Percentiles rank a stretch among this genome's conserved stretches.
Evolutionary conservation across 2,888 invertebrate species (phyloP).

Genomic region (Panzeria rudis): DNA sequence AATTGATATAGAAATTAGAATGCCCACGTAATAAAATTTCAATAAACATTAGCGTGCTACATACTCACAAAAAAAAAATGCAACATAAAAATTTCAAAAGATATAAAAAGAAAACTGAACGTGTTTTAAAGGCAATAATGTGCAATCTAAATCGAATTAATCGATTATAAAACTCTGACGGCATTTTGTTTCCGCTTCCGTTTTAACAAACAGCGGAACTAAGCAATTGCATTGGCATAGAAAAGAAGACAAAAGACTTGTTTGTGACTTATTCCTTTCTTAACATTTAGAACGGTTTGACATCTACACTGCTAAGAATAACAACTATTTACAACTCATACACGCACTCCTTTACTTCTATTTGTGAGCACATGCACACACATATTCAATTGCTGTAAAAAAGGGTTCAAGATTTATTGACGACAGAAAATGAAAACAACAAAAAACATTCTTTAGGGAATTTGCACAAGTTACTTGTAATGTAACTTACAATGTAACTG

Average conservation of each 20-base stretch:
- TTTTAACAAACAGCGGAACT: slow-evolving; percentile 78
- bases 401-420: slow-evolving; percentile 83
- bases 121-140: slow-evolving; percentile 81
- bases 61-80: slow-evolving; percentile 4
- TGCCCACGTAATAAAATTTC: slow-evolving; percentile 69
- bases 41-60: slow-evolving; percentile 70
- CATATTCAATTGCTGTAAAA: slow-evolving; percentile 63
- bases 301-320: slow-evolving; percentile 54
- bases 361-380: neutral
- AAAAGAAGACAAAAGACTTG: slow-evolving; percentile 56
- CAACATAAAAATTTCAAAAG: slow-evolving; percentile 43
- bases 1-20: slow-evolving; percentile 56
- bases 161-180: slow-evolving; percentile 82
- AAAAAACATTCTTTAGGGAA: slow-evolving; percentile 60
- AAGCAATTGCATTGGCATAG: slow-evolving; percentile 68
- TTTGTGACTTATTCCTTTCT: slow-evolving; percentile 35
- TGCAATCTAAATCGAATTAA: slow-evolving; percentile 84
- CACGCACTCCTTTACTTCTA: neutral
- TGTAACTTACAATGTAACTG: slow-evolving; percentile 52
- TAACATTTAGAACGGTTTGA: slow-evolving; percentile 64
- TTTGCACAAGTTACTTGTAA: slow-evolving; percentile 56
- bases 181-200: slow-evolving; percentile 83
- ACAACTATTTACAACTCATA: slow-evolving; percentile 10
- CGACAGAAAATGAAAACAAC: slow-evolving; percentile 62
- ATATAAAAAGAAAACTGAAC: slow-evolving; percentile 67